Percentiles rank a stretch among this genome's conserved stretches.
phyloP scores from a whole-genome alignment of 2,113 vertebrate species.

The Pluvianellus socialis region DNA sequence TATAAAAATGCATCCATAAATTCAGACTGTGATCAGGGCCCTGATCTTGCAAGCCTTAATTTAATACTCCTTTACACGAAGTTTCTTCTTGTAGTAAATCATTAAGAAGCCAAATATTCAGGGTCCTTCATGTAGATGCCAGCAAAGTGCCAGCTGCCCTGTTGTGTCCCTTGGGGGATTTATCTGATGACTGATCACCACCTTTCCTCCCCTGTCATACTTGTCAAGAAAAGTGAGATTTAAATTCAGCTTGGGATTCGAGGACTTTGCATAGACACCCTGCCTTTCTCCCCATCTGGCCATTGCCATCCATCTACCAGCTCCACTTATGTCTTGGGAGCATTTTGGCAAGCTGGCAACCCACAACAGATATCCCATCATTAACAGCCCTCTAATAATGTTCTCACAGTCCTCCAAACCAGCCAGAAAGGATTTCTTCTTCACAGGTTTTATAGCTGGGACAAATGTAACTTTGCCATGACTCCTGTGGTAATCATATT shows the following conservation, averaged over 20 bases:
- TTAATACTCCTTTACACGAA: not conserved
- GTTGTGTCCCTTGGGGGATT: not conserved
- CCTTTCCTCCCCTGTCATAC: not conserved
- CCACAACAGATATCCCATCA: not conserved
- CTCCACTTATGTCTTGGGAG: not conserved
- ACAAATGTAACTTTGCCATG: not conserved
- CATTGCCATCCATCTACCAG: not conserved
- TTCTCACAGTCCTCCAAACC: not conserved
- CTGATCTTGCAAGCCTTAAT: not conserved
- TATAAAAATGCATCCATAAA: not conserved
- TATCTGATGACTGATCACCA: not conserved
- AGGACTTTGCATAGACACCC: not conserved
- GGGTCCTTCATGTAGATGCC: not conserved
- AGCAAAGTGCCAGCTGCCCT: not conserved
- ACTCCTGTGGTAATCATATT: not conserved
- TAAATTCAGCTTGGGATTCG: not conserved
- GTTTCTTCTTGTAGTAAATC: not conserved
- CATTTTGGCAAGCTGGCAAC: not conserved
- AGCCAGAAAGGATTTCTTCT: not conserved
- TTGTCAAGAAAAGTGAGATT: not conserved
- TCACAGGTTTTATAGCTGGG: not conserved
- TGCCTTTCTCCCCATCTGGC: not conserved
- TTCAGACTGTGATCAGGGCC: not conserved
- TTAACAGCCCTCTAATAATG: not conserved
- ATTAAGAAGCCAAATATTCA: not conserved